Conservation (phyloP, 2,888 invertebrate species). For the Empis stercorea region DNA sequence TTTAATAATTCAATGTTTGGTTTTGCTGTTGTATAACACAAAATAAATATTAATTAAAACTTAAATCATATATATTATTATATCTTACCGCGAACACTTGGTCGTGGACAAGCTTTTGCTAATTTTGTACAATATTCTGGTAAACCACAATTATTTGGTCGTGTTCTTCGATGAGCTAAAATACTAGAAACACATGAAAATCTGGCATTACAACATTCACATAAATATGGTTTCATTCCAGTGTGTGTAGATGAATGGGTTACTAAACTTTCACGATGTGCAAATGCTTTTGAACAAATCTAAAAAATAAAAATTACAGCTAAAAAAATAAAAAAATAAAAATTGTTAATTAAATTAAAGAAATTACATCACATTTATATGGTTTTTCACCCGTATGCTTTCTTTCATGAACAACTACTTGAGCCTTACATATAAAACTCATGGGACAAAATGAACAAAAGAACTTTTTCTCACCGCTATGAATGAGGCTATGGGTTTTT, state of each 20-base stretch:
- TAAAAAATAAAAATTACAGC: constrained; percentile 9
- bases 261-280: constrained; percentile 37
- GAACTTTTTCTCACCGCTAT: constrained; percentile 24
- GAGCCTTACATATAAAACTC: constrained; percentile 24
- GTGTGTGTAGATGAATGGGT: constrained; percentile 38
- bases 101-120: not conserved
- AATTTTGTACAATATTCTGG: constrained; percentile 7
- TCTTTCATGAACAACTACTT: constrained; percentile 26
- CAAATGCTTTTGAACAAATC: constrained; percentile 36
- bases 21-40: no score
- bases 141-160: constrained; percentile 36
- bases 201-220: constrained; percentile 36
- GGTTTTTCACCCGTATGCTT: constrained; percentile 26
- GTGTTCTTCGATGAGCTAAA: constrained; percentile 37
- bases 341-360: not conserved
- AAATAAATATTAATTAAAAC: no score
- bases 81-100: not conserved
- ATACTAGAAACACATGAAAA: constrained; percentile 40
- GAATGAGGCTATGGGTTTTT: constrained; percentile 13
- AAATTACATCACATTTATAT: constrained; percentile 28
- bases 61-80: no score
- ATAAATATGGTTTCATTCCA: constrained; percentile 31
- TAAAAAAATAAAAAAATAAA: not conserved
- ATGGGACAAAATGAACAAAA: constrained; percentile 29
- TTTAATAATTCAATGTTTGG: no score